Evolutionary conservation across 1,140 invertebrate species (phyloP).

Genomic region (Monochamus saltuarius): DNA sequence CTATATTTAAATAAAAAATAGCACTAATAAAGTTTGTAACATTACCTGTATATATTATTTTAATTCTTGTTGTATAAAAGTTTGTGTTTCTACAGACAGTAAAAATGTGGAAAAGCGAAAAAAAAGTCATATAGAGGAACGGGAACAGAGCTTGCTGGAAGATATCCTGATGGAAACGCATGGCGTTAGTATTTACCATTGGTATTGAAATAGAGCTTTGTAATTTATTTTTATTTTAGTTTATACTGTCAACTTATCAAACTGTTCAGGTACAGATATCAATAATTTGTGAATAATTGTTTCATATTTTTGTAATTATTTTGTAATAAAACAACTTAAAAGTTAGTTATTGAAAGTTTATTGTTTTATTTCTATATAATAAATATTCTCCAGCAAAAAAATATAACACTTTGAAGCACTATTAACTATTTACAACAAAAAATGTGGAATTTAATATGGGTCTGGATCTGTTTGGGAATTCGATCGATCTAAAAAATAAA

Average conservation of each 20-base stretch:
- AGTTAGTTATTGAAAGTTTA: not conserved
- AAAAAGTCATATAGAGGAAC: conserved; percentile 17
- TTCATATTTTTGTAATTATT: conserved; percentile 28
- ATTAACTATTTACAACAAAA: no score
- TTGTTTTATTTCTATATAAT: conserved; percentile 8
- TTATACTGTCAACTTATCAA: not conserved
- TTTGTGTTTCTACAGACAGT: conserved; percentile 26
- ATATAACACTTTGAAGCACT: conserved; percentile 7
- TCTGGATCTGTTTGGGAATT: conserved; percentile 20
- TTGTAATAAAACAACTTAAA: conserved; percentile 6
- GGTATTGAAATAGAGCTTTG: conserved; percentile 16
- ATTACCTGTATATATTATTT: conserved; percentile 28
- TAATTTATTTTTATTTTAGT: not conserved
- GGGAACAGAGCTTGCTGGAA: conserved; percentile 51
- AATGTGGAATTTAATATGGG: conserved; percentile 17
- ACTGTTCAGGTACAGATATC: not conserved
- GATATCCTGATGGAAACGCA: conserved; percentile 56
- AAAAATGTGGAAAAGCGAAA: conserved; percentile 14
- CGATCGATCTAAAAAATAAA: conserved; percentile 22
- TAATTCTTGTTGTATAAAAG: conserved; percentile 24
- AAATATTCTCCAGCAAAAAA: conserved; percentile 1
- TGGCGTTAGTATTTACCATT: conserved; percentile 56
- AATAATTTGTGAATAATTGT: conserved; percentile 8
- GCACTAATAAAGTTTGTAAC: conserved; percentile 7
- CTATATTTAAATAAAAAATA: conserved; percentile 51